Base-by-base conservation (phyloP, 2,888 invertebrate genomes). In the Horisme vitalbata region DNA sequence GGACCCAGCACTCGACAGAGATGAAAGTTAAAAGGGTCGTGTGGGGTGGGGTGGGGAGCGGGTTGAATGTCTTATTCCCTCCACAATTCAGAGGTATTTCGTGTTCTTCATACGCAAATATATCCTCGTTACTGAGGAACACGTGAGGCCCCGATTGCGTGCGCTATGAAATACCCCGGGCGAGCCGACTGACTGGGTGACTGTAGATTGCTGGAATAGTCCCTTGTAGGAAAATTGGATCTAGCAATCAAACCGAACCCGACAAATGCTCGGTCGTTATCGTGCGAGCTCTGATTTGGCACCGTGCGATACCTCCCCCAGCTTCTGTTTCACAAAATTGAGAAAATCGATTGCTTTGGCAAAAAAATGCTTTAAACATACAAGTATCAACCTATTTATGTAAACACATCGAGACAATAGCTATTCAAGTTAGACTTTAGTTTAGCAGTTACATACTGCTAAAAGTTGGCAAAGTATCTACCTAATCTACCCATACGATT, bases 41-140 rank as follows among this genome's bases (percentile, higher is more conserved):
- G 78, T 71, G 77, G 81, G 71, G 74, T 63, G 48, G 61, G 57
- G 48, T 73, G 75, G 63, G 78, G 80, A 79, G 79, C 72, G 86
- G 86, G 87, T 86, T 86, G 86, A 88, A 88, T 86, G 87, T 87
- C 89, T 89, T 87, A 87, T 88, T 87, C 84, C 86, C 87, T 87
- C 87, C 85, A 87, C 89, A 87, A 87, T 87, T 88, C 87, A 84
- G 86, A 89, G 87, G 86, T 89, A 89, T 89, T 88, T 87, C 89
- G 86, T 88, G 88, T 89, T 89, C 88, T 89, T 89, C 89, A 89
- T 89, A 89, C 89, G 89, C 89, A 89, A 89, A 89, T 89, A 89
- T 89, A 87, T 89, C 87, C 87, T 88, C 88, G 89, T 89, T 89
- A 89, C 80, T 71, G 74, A 71, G 81, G 83, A 81, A 83, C 87